These are phyloP conservation scores for Gallinago jamesoni DNA, from an alignment of 2,113 vertebrate genomes.

Conservation along the genomic window DNA sequence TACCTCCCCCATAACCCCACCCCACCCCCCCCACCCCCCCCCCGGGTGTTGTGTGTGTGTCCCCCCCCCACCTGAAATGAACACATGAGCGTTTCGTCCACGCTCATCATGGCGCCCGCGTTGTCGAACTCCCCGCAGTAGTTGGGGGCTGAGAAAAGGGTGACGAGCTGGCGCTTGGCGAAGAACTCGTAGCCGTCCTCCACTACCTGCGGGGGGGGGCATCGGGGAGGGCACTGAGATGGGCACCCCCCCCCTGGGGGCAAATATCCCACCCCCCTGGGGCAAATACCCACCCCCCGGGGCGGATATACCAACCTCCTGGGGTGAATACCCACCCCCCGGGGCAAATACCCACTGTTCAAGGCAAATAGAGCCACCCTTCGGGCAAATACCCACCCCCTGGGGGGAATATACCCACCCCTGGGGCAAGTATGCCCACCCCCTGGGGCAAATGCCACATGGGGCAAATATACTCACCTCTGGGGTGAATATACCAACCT, in stretches of 20 bases:
- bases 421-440: neutral
- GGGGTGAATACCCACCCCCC: neutral
- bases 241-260: neutral
- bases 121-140: conserved; percentile 98
- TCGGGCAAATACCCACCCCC: no score
- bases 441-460: no score
- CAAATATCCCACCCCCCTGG: neutral
- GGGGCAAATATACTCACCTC: no score
- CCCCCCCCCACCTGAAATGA: conserved; percentile 87
- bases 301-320: no score
- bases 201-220: conserved; percentile 79
- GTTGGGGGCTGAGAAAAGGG: conserved; percentile 95
- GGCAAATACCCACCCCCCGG: neutral
- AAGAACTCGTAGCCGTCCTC: conserved; percentile 98
- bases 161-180: conserved; percentile 95
- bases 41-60: no score
- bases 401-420: neutral
- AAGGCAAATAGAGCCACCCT: no score
- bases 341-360: no score
- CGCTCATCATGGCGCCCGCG: conserved; percentile 96
- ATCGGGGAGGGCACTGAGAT: rapidly evolving
- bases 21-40: no score
- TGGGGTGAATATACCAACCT: neutral
- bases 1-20: no score
- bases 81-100: conserved; percentile 96